Percentiles rank a stretch among this genome's conserved stretches.
Conservation (phyloP, 2,888 invertebrate species). For the Macaria liturata region DNA sequence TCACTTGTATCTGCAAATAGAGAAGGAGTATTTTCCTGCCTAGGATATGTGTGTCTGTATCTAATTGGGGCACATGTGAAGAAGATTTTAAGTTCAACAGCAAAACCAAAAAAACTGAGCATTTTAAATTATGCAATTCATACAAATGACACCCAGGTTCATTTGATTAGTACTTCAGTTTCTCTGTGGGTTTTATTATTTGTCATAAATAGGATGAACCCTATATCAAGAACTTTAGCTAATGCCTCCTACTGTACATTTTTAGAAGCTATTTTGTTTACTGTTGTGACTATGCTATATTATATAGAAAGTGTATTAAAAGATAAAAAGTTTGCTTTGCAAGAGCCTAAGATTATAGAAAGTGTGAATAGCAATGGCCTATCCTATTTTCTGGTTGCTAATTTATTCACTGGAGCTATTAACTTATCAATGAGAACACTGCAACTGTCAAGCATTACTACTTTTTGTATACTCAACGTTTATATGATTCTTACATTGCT, state of each 20-base stretch:
- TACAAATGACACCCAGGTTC: slow-evolving; percentile 15
- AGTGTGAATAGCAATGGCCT: slow-evolving; percentile 92
- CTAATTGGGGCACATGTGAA: slow-evolving; percentile 88
- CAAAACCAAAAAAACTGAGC: slow-evolving; percentile 19
- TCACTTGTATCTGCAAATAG: slow-evolving; percentile 91
- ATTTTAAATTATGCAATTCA: slow-evolving; percentile 7
- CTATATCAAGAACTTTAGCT: slow-evolving; percentile 90
- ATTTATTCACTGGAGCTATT: slow-evolving; percentile 92
- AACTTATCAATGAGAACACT: slow-evolving; percentile 89
- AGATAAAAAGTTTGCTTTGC: slow-evolving; percentile 45
- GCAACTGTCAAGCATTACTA: slow-evolving; percentile 57
- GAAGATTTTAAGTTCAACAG: slow-evolving; percentile 33
- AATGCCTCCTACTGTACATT: slow-evolving; percentile 92
- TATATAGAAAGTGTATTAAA: slow-evolving; percentile 76
- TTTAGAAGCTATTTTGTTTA: slow-evolving; percentile 86
- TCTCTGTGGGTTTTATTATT: slow-evolving; percentile 72
- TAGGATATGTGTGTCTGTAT: slow-evolving; percentile 94
- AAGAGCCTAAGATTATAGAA: slow-evolving; percentile 84
- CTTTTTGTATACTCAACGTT: slow-evolving; percentile 79
- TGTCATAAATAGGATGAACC: slow-evolving; percentile 74
- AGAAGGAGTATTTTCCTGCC: slow-evolving; percentile 93
- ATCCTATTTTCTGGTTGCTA: slow-evolving; percentile 91
- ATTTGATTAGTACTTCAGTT: slow-evolving; percentile 37
- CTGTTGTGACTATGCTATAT: slow-evolving; percentile 80
- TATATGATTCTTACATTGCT: slow-evolving; percentile 79